phyloP scores from a whole-genome alignment of 92 coral and sea anemone genomes.

The Desmophyllum pertusum region DNA sequence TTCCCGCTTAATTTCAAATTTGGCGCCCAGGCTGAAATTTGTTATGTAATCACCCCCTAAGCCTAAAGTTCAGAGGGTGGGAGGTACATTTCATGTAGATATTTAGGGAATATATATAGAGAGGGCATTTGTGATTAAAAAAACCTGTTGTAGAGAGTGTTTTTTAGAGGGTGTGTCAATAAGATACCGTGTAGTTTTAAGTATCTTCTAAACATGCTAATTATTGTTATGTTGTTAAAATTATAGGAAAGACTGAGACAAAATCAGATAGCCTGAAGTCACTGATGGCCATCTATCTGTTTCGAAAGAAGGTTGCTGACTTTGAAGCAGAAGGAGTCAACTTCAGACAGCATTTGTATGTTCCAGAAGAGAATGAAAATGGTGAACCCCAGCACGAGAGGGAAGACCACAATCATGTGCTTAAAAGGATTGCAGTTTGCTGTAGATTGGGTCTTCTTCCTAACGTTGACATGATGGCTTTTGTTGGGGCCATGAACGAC shows the following conservation, averaged over 20 bases:
- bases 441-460: conserved; percentile 50
- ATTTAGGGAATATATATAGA: too few species aligned
- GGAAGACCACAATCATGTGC: conserved; percentile 73
- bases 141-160: too few species aligned
- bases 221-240: too few species aligned
- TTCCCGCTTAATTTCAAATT: too few species aligned
- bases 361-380: conserved; percentile 48
- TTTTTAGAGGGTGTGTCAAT: too few species aligned
- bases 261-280: conserved; percentile 65
- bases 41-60: too few species aligned
- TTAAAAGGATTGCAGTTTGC: conserved; percentile 58
- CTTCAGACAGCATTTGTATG: conserved; percentile 61
- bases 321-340: conserved; percentile 47
- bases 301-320: conserved; percentile 31
- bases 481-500: conserved; percentile 49
- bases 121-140: too few species aligned
- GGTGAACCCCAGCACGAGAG: conserved; percentile 54
- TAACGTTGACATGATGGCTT: conserved; percentile 39
- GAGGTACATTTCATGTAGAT: too few species aligned
- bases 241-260: conserved; percentile 62
- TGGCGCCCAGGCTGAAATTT: too few species aligned
- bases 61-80: too few species aligned
- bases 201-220: too few species aligned
- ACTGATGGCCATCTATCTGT: conserved; percentile 64
- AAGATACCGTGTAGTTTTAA: too few species aligned